Conservation (phyloP, 23 tunicate genomes). For the Trididemnum miniatum region DNA sequence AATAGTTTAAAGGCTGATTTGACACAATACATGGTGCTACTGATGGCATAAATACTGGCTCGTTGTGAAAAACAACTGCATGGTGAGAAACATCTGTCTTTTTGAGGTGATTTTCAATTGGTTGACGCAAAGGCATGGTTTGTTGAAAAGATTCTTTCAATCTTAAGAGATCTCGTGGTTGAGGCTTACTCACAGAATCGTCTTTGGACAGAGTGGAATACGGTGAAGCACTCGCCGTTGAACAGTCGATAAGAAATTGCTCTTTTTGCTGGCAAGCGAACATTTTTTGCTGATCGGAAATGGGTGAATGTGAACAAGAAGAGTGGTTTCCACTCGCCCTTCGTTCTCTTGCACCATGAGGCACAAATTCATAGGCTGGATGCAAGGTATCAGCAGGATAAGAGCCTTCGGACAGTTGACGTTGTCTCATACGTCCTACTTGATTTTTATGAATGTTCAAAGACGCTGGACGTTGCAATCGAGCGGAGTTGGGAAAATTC, state of each 20-base stretch:
- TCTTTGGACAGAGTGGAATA: not conserved
- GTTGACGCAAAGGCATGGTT: not conserved
- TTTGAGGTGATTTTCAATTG: not conserved
- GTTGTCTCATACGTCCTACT: slow-evolving; percentile 23
- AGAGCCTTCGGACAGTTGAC: slow-evolving; percentile 46
- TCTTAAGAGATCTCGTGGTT: not conserved
- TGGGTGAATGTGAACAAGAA: not conserved
- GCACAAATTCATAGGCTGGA: not conserved
- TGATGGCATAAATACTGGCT: not conserved
- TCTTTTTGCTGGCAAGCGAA: not conserved
- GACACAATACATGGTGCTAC: too few species aligned
- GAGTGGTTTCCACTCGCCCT: slow-evolving; percentile 1
- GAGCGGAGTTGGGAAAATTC: not conserved
- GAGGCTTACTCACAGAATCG: not conserved
- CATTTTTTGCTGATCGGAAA: not conserved
- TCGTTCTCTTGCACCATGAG: not conserved
- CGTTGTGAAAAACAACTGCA: not conserved
- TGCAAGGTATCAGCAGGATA: not conserved
- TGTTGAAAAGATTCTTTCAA: not conserved
- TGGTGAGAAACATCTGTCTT: not conserved
- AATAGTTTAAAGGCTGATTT: slow-evolving; percentile 38
- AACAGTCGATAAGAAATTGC: not conserved
- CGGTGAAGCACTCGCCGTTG: not conserved
- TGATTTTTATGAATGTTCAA: slow-evolving; percentile 31
- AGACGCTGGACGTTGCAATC: slow-evolving; percentile 47